Evolutionary conservation across 2,888 invertebrate genomes (phyloP).

Genomic region (Cryptocephalus primarius): DNA sequence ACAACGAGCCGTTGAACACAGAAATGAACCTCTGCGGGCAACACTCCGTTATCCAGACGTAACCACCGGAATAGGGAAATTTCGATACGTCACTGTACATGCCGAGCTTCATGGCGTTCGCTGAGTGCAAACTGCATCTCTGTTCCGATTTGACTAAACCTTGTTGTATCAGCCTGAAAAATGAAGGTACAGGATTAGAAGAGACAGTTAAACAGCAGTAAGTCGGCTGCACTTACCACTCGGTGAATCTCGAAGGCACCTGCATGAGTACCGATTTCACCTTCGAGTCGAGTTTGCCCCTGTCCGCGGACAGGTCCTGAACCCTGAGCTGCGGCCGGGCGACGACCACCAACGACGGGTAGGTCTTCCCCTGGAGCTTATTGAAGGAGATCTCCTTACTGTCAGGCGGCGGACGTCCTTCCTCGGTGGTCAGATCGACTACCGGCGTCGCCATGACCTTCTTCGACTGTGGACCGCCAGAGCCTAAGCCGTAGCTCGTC

Average conservation of each 20-base stretch:
- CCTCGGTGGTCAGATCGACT: slow-evolving; percentile 54
- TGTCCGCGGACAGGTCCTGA: slow-evolving; percentile 52
- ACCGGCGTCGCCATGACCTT: slow-evolving; percentile 43
- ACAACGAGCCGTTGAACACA: slow-evolving; percentile 77
- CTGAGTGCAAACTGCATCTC: slow-evolving; percentile 57
- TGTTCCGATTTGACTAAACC: slow-evolving; percentile 73
- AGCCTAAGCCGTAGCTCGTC: slow-evolving; percentile 37
- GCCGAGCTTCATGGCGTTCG: slow-evolving; percentile 63
- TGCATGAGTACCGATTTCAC: slow-evolving; percentile 75
- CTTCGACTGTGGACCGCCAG: slow-evolving; percentile 5
- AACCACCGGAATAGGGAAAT: slow-evolving; percentile 80
- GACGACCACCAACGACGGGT: slow-evolving; percentile 74
- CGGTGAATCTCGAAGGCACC: slow-evolving; percentile 74
- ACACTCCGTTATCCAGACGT: slow-evolving; percentile 85
- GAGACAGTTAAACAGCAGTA: neutral
- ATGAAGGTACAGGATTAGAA: neutral
- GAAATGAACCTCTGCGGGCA: slow-evolving; percentile 78
- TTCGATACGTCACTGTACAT: slow-evolving; percentile 80
- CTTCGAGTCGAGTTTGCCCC: slow-evolving; percentile 59
- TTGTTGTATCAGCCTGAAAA: slow-evolving; percentile 60
- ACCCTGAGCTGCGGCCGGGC: slow-evolving; percentile 68
- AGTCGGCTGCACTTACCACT: slow-evolving; percentile 46
- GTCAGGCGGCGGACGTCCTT: slow-evolving; percentile 48
- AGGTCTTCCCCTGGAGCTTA: slow-evolving; percentile 71
- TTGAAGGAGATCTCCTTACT: slow-evolving; percentile 66